Base-by-base conservation (phyloP, 2,113 vertebrate species). In the Microcebus jonahi region DNA sequence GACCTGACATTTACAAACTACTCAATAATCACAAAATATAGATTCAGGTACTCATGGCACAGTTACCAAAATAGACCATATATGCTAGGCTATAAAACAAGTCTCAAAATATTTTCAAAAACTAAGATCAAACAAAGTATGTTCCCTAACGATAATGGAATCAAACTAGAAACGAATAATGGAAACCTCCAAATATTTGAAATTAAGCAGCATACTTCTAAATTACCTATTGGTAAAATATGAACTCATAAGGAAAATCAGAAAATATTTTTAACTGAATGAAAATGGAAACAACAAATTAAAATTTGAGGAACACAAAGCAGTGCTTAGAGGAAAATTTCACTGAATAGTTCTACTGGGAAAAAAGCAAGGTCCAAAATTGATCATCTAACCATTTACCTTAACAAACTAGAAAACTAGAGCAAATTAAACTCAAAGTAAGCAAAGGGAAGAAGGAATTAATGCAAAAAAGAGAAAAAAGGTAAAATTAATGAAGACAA, bases 251-350 rank as follows among this genome's bases (percentile, higher is more conserved):
- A 67, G 11, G 67, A 27, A 65, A 89, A 89, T 65, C 34, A 82
- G n/a, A 89, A 89, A 87, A 68, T 61, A 80, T 70, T 93, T 94
- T 75, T 42, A 82, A 73, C n/a, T n/a, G n/a, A 88, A 80, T 61
- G 31, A 81, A 88, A 94, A 81, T 25, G 55, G 67, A 77, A 63
- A 77, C 29, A 55, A 55, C 17, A 55, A 55, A 45, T 10, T 59
- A 86, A 71, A 88, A 73, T 42, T 39, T 63, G 20, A 88, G 34
- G 53, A 42, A 82, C 34, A 20, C 34, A 71, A 73, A 82, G 85
- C 21, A 73, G 45, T 81, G 65, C 42, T 82, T 34, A 70, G 39
- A 88, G 42, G 29, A 17, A 18, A 48, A 71, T 48, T 48, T 48
- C 13, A 42, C 1, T 93, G 39, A 70, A 23, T 88, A 48, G 10